A percentile compares a stretch with the other conserved stretches of the same genome.
These are phyloP conservation scores for Caenorhabditis uteleia DNA, from an alignment of 2,888 invertebrate genomes.

Conservation along the genomic window DNA sequence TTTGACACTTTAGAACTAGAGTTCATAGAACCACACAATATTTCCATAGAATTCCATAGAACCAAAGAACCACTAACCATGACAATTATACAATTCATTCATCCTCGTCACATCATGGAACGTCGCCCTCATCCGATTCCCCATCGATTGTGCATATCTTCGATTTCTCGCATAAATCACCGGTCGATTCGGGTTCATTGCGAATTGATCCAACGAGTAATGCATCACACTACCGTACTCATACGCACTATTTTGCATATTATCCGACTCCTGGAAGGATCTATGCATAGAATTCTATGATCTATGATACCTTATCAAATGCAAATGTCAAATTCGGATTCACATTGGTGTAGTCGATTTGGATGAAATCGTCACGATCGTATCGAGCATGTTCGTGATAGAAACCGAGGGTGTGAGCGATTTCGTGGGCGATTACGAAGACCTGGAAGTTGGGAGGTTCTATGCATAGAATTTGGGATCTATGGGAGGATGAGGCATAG, in stretches of 20 bases:
- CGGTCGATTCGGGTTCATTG: conserved; percentile 27
- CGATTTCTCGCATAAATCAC: conserved; percentile 40
- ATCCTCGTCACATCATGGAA: conserved; percentile 47
- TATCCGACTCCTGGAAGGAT: too few relatives aligned
- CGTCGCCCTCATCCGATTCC: conserved; percentile 46
- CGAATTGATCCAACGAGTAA: conserved; percentile 44
- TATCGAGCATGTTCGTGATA: conserved; percentile 49
- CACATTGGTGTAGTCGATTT: conserved; percentile 40
- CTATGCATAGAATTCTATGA: background rate
- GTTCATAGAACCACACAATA: too few relatives aligned
- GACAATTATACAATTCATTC: conserved; percentile 46
- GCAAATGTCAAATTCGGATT: conserved; percentile 32
- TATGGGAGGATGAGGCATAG: background rate
- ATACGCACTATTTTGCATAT: conserved; percentile 21
- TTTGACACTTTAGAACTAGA: background rate
- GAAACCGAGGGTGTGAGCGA: conserved; percentile 53
- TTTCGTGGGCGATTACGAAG: conserved; percentile 48
- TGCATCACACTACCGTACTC: conserved; percentile 58
- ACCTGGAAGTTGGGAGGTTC: too few relatives aligned
- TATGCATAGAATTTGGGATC: too few relatives aligned
- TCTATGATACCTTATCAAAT: conserved; percentile 26
- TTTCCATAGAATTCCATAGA: background rate
- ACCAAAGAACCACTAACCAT: conserved; percentile 14
- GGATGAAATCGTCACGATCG: conserved; percentile 48
- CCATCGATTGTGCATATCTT: conserved; percentile 42